Evolutionary conservation across 2,888 invertebrate species (phyloP).

Genomic region (Isotomurus palustris): DNA sequence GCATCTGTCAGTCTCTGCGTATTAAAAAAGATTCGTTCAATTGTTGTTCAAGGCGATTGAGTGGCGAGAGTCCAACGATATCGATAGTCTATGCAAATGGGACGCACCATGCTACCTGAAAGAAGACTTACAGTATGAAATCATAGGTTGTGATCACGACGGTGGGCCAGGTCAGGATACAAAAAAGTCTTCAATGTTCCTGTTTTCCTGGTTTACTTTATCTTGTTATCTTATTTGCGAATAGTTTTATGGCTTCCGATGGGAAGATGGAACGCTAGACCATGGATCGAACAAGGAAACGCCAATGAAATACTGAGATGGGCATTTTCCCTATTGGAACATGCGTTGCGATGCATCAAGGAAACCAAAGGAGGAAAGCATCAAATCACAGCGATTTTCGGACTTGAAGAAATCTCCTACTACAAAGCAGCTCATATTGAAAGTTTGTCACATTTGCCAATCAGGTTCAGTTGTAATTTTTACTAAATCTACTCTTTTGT

Average conservation of each 20-base stretch:
- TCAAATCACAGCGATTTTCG: conserved; percentile 21
- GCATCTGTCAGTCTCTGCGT: too few relatives aligned
- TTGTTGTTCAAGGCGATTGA: background rate
- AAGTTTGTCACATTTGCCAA: conserved; percentile 13
- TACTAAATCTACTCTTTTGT: too few relatives aligned
- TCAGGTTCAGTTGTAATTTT: background rate
- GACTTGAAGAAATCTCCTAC: conserved; percentile 22
- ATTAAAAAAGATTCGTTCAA: too few relatives aligned
- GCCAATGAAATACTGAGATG: conserved; percentile 26
- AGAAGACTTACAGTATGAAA: background rate
- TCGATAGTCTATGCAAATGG: background rate
- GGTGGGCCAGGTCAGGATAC: conserved; percentile 2
- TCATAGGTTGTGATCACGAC: background rate
- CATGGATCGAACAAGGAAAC: conserved; percentile 26
- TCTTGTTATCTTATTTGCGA: background rate
- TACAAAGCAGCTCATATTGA: conserved; percentile 21
- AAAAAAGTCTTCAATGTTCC: background rate
- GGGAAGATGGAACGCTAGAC: conserved; percentile 20
- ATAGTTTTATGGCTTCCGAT: conserved; percentile 31
- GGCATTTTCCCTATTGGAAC: conserved; percentile 22
- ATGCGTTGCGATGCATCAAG: conserved; percentile 15
- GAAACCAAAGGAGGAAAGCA: background rate
- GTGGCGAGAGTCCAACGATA: conserved; percentile 2
- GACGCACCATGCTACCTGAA: background rate
- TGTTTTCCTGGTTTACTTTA: background rate